Conservation (phyloP, 2,888 invertebrate genomes). For the Rhamnusium bicolor region DNA sequence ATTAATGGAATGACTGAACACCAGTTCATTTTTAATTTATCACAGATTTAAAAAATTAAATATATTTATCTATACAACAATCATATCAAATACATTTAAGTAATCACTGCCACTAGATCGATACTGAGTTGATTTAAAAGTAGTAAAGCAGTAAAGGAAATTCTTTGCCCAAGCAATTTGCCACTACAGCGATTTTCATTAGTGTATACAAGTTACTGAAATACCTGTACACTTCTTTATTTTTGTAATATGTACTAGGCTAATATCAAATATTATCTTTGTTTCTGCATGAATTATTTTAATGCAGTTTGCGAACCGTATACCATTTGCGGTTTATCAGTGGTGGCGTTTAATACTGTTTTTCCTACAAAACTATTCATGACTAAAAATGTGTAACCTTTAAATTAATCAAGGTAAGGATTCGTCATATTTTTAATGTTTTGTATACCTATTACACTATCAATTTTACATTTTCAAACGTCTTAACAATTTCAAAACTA, state of each 20-base stretch:
- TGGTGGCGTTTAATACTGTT: constrained; percentile 34
- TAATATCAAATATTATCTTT: constrained; percentile 68
- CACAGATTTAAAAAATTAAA: constrained; percentile 34
- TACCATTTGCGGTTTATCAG: constrained; percentile 55
- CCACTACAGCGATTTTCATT: constrained; percentile 48
- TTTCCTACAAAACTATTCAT: too few species aligned
- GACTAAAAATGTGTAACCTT: too few species aligned
- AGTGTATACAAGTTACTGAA: constrained; percentile 20
- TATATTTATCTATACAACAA: constrained; percentile 21
- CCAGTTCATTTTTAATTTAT: constrained; percentile 50
- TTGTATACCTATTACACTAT: too few species aligned
- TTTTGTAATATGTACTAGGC: constrained; percentile 61
- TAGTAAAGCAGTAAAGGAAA: not conserved
- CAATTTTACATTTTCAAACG: too few species aligned
- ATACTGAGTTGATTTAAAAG: not conserved
- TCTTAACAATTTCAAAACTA: too few species aligned
- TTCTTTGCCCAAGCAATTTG: constrained; percentile 37
- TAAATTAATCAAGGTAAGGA: too few species aligned
- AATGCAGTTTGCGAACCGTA: constrained; percentile 52
- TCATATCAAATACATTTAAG: constrained; percentile 39
- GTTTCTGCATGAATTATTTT: constrained; percentile 68
- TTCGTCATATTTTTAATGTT: too few species aligned
- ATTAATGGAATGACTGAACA: constrained; percentile 43
- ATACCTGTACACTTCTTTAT: constrained; percentile 58
- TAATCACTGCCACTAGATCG: constrained; percentile 17